Conservation (phyloP, 2,888 invertebrate genomes). For the Xanthia togata region DNA sequence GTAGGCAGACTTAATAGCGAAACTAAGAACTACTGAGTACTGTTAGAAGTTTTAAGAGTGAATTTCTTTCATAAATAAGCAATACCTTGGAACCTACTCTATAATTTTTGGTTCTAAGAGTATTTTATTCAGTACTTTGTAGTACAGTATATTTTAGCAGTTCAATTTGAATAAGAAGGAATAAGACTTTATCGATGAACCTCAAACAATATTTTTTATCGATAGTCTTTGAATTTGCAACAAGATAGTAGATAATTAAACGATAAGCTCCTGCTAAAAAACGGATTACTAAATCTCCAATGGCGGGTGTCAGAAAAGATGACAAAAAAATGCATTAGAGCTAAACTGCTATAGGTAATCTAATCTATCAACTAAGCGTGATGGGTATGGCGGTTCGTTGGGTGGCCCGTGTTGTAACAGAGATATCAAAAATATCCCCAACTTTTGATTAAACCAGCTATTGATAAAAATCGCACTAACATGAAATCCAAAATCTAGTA, state of each 20-base stretch:
- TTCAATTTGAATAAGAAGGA: too few species aligned
- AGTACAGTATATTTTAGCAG: too few species aligned
- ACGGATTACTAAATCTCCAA: neutral
- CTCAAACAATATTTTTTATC: too few species aligned
- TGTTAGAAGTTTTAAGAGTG: too few species aligned
- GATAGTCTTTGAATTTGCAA: neutral
- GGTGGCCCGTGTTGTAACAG: slow-evolving; percentile 1
- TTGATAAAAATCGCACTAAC: slow-evolving; percentile 44
- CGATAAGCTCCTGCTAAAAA: too few species aligned
- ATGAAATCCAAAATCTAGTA: slow-evolving; percentile 47
- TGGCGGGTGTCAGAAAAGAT: neutral
- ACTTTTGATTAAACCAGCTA: slow-evolving; percentile 36
- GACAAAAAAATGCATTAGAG: slow-evolving; percentile 6
- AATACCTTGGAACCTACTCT: too few species aligned
- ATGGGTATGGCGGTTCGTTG: neutral
- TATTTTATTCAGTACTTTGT: too few species aligned
- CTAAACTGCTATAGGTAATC: neutral
- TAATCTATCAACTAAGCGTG: neutral
- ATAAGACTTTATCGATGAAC: too few species aligned
- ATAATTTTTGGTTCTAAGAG: too few species aligned
- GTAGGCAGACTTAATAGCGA: neutral
- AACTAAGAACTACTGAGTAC: too few species aligned
- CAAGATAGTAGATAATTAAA: neutral
- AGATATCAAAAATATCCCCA: slow-evolving; percentile 38
- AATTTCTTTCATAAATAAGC: too few species aligned